Evolutionary conservation across 2,797 vertebrate genomes (phyloP).

Genomic region (Sebastes umbrosus): DNA sequence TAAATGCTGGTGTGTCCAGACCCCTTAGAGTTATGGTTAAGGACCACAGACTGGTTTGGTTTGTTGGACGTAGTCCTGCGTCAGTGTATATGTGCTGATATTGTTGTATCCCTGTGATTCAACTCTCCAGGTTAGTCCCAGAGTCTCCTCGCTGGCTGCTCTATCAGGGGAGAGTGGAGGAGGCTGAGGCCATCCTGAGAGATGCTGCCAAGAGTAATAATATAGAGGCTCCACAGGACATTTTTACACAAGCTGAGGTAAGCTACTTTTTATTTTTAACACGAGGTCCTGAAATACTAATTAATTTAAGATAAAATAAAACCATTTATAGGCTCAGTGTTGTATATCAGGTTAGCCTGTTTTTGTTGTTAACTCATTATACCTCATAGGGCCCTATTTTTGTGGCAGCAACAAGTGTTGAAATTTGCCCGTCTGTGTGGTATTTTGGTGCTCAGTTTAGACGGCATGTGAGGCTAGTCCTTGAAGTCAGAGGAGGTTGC

Average conservation of each 20-base stretch:
- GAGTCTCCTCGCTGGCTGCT: conserved; percentile 95
- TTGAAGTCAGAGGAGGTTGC: neutral
- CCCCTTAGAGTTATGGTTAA: too few species aligned
- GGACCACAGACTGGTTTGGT: too few species aligned
- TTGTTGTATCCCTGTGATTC: neutral
- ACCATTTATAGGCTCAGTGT: neutral
- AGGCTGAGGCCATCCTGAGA: conserved; percentile 88
- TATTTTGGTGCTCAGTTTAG: neutral
- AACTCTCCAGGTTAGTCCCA: conserved; percentile 85
- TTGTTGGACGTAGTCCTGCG: neutral
- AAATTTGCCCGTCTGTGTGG: neutral
- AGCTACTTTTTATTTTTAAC: neutral
- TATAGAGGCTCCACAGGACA: conserved; percentile 78
- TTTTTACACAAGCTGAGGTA: conserved; percentile 88
- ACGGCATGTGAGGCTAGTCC: neutral
- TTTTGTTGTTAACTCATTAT: neutral
- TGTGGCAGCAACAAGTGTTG: too few species aligned
- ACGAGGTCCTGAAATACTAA: neutral
- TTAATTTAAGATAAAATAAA: neutral
- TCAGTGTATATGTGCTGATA: neutral
- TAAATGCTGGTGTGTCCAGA: too few species aligned
- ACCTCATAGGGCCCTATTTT: too few species aligned
- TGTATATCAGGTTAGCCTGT: neutral
- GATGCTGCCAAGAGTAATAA: conserved; percentile 85
- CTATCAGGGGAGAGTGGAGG: conserved; percentile 85